These are phyloP conservation scores for Sus scrofa DNA, from an alignment of 2,113 vertebrate species.

Conservation along the genomic window DNA sequence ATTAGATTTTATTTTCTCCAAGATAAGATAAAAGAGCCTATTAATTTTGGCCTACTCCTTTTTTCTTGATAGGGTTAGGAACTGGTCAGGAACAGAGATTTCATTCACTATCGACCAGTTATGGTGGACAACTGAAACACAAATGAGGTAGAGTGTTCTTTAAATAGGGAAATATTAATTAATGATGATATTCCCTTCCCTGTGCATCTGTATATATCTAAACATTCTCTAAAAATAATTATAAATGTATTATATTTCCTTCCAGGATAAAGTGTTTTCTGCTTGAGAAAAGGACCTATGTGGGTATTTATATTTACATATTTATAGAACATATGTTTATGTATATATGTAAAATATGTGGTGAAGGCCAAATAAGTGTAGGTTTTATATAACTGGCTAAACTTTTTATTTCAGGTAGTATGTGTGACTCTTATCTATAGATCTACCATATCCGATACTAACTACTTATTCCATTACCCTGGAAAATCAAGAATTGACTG, in stretches of 20 bases:
- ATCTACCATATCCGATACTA: background rate
- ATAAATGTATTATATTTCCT: background rate
- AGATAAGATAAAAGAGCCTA: background rate
- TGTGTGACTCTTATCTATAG: background rate
- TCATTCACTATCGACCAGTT: background rate
- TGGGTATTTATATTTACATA: background rate
- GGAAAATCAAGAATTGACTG: slow-evolving; percentile 16
- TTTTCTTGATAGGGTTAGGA: background rate
- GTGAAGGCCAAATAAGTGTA: background rate
- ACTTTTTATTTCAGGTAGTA: background rate
- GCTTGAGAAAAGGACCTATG: background rate
- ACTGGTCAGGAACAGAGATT: background rate
- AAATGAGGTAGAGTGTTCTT: background rate
- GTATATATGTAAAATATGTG: background rate
- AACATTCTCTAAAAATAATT: background rate
- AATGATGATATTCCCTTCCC: background rate
- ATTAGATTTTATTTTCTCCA: background rate
- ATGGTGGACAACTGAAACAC: background rate
- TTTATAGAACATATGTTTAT: background rate
- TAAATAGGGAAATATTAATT: background rate
- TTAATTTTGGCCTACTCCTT: background rate
- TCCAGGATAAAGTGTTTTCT: background rate
- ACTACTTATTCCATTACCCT: background rate
- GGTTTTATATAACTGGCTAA: background rate
- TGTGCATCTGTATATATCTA: background rate